Percentiles rank a stretch among this genome's conserved stretches.
phyloP scores from a whole-genome alignment of 2,888 invertebrate species.

The Operophtera brumata region DNA sequence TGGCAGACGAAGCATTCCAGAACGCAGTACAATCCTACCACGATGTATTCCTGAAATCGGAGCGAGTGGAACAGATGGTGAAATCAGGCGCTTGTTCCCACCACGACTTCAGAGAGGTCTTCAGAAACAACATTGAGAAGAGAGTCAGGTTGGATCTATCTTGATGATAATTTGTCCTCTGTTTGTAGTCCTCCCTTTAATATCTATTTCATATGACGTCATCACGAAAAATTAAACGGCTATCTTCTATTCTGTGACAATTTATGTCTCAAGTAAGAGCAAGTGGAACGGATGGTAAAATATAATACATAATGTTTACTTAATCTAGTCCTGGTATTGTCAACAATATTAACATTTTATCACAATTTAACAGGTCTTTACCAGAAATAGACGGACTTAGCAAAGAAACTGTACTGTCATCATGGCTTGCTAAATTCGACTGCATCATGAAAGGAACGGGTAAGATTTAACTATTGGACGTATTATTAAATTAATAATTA shows the following conservation, averaged over 20 bases:
- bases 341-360: neutral
- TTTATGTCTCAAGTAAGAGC: no score
- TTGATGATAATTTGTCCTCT: no score
- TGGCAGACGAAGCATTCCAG: slow-evolving; percentile 98
- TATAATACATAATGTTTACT: no score
- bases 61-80: slow-evolving; percentile 97
- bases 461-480: slow-evolving; percentile 42
- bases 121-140: slow-evolving; percentile 98
- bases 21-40: slow-evolving; percentile 98
- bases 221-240: no score
- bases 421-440: slow-evolving; percentile 99
- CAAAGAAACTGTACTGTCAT: slow-evolving; percentile 98
- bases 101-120: slow-evolving; percentile 98
- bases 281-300: no score
- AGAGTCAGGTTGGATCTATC: slow-evolving; percentile 87
- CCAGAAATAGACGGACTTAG: slow-evolving; percentile 99
- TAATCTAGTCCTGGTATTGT: no score
- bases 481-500: neutral
- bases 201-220: no score
- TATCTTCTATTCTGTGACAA: no score
- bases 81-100: slow-evolving; percentile 98
- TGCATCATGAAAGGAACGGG: slow-evolving; percentile 95
- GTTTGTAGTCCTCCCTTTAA: no score
- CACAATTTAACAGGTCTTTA: slow-evolving; percentile 84
- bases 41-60: slow-evolving; percentile 98